Base-by-base conservation (phyloP, 2,113 vertebrate genomes). In the Aspidoscelis tigris region DNA sequence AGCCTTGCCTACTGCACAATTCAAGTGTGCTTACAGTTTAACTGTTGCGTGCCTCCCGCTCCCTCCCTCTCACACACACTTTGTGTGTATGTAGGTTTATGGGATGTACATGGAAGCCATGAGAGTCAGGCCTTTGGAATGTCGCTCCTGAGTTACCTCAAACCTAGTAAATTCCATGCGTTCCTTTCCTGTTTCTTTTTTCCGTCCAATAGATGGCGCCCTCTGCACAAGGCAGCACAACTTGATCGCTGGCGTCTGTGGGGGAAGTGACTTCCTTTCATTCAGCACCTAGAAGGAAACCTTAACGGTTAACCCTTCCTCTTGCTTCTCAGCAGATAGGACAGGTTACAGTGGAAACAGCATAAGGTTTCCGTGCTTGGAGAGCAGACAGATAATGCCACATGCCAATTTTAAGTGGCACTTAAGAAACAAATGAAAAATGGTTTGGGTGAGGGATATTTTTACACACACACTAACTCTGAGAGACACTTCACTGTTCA, bases 141-240 rank as follows among this genome's bases (percentile, higher is more conserved):
- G 50, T 1, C 16, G 22, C 21, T 41, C 24, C 66, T 78, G 55
- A 26, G 12, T 6, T 50, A 55, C 76, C 24, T 73, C 78, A 11
- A 26, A 18, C 55, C 50, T 2, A 22, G 68, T 11, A 39, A 77
- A 84, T 84, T 69, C 69, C n/a, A 22, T 1, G 44, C 10, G 7
- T 85, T 50, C 70, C 43, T 80, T 0, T 9, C 41, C 39, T 18
- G n/a, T 21, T 78, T 24, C 83, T n/a, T 72, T 72, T 20, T 26
- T 72, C 11, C 14, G 83, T 76, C 87, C 79, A 79, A 86, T 86
- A 90, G 89, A 90, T 90, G 89, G 89, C 84, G 80, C 89, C 84
- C 76, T 88, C 81, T 82, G 87, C 87, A 90, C 87, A 90, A 90
- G 74, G 26, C 89, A 87, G 89, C 69, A 58, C 14, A 61, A 61